These are phyloP conservation scores for Cirrhinus mrigala DNA, from an alignment of 2,797 vertebrate species.

Conservation along the genomic window DNA sequence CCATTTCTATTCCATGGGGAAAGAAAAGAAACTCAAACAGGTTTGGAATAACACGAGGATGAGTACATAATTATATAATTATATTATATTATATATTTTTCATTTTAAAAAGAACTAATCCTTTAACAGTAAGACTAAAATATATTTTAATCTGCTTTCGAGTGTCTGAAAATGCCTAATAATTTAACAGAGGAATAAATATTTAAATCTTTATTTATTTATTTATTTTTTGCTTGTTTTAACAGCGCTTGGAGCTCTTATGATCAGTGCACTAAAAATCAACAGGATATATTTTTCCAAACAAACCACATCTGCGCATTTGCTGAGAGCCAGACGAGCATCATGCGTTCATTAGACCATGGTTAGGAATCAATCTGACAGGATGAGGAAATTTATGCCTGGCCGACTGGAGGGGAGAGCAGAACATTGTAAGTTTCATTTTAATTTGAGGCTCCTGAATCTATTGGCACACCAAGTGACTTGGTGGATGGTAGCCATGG, in stretches of 20 bases:
- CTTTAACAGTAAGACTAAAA: not conserved
- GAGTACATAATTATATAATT: not conserved
- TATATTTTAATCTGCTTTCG: not conserved
- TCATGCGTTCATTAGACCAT: slow-evolving; percentile 38
- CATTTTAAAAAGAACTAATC: not conserved
- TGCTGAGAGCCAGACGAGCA: slow-evolving; percentile 23
- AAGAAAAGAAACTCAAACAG: not conserved
- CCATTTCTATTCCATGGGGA: not conserved
- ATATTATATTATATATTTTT: too few relatives aligned
- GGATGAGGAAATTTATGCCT: slow-evolving; percentile 50
- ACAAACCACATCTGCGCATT: slow-evolving; percentile 26
- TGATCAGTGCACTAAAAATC: slow-evolving; percentile 25
- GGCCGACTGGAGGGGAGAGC: slow-evolving; percentile 48
- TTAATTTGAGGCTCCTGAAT: slow-evolving; percentile 61
- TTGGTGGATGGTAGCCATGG: slow-evolving; percentile 66
- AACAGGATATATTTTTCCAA: slow-evolving; percentile 23
- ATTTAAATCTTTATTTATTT: slow-evolving; percentile 3
- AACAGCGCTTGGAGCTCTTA: not conserved
- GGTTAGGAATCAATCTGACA: slow-evolving; percentile 52
- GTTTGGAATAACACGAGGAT: not conserved
- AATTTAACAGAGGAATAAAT: slow-evolving; percentile 13
- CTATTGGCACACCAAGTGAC: slow-evolving; percentile 57
- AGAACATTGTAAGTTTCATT: slow-evolving; percentile 54
- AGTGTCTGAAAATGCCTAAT: slow-evolving; percentile 4
- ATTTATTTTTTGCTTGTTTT: not conserved